Evolutionary conservation across 2,797 vertebrate species (phyloP), one percentile per base, ranked within the genome.

Genomic region (Acipenser ruthenus): DNA sequence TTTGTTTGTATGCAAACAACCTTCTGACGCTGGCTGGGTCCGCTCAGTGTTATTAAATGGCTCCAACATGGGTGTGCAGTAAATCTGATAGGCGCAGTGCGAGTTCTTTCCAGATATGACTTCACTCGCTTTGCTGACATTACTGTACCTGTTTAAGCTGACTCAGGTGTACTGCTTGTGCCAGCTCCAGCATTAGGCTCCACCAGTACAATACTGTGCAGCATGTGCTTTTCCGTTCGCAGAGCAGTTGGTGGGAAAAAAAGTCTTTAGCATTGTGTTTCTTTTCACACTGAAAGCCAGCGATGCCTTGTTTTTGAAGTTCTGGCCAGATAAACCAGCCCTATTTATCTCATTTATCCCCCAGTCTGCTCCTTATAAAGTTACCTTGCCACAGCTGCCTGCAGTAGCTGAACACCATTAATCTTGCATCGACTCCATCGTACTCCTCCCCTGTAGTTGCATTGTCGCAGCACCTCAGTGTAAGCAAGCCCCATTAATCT

Each of bases 1-100:
- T 67, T 64, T 61, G 67, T 67, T 74, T 71, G 1, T 50, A 55
- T 58, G 8, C 65, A 55, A 68, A 11, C 4, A 58, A 1, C 67
- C 53, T 6, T 11, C 59, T 61, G 58, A 58, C 10, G 68, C 55
- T 60, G 50, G 7, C 13, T 58, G 53, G 6, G 53, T n/a, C 7
- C 53, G 7, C 13, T 3, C 12, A 37, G 64, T 55, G 53, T 3
- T 58, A 56, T 18, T 65, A 67, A 18, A 8, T 66, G 64, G 12
- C 66, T 66, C 63, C 23, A 5, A 10, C 50, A 1, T 68, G 12
- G 47, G 49, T 18, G 13, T n/a, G 6, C 7, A 12, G 4, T 4
- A 6, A n/a, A 55, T 55, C 9, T n/a, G 53, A 55, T 55, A 55
- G 53, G 53, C 6, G n/a, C 53, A 55, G 53, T 55, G 53, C n/a